A percentile compares a stretch with the other conserved stretches of the same genome.
Conservation (phyloP, 2,888 invertebrate species). For the Nephrotoma guestfalica region DNA sequence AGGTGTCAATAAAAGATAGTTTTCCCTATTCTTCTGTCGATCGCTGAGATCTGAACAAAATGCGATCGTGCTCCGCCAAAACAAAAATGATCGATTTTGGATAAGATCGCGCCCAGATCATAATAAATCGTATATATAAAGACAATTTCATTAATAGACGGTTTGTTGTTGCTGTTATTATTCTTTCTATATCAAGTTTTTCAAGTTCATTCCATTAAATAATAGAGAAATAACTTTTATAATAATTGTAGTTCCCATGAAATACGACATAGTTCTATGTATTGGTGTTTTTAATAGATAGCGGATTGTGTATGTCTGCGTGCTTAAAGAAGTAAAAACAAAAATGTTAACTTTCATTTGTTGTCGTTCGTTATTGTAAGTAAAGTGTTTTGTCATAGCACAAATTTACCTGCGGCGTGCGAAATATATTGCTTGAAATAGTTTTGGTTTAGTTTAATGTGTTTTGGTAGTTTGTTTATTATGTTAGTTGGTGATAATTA, state of each 20-base stretch:
- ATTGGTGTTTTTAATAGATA: neutral
- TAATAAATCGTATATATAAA: neutral
- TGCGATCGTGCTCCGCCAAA: neutral
- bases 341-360: neutral
- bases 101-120: neutral
- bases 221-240: neutral
- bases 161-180: neutral
- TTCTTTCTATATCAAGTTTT: neutral
- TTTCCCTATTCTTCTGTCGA: neutral
- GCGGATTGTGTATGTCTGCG: neutral
- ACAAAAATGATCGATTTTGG: neutral
- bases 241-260: neutral
- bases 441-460: no score
- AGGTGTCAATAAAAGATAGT: neutral
- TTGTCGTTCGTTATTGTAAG: neutral
- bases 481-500: neutral
- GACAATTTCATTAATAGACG: neutral
- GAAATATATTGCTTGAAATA: neutral
- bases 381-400: neutral
- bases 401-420: neutral
- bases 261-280: neutral
- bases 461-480: neutral
- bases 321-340: neutral
- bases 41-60: neutral
- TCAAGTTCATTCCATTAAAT: neutral